These are phyloP conservation scores for Electrona antarctica DNA, from an alignment of 2,113 vertebrate genomes.

Conservation along the genomic window DNA sequence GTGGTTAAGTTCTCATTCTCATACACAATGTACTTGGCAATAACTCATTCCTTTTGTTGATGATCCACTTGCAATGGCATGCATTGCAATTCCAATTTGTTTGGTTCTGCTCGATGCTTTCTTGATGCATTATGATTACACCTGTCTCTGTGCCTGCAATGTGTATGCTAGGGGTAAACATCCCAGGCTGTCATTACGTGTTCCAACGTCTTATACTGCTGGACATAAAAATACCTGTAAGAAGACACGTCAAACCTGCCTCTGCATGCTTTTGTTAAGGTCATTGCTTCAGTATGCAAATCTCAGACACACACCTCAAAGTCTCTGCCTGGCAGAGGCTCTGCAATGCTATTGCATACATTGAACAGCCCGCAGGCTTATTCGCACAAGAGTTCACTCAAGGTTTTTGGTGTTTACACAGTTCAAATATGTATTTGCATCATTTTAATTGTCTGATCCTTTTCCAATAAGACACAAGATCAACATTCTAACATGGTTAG, in stretches of 20 bases:
- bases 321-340: constrained; percentile 4
- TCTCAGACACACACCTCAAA: constrained; percentile 22
- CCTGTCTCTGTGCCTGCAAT: no score
- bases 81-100: no score
- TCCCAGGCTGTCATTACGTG: background rate
- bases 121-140: no score
- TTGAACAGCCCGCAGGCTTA: background rate
- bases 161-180: background rate
- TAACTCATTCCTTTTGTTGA: no score
- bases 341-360: background rate
- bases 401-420: background rate
- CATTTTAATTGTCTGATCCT: background rate
- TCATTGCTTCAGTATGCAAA: constrained; percentile 62
- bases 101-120: no score
- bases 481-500: no score
- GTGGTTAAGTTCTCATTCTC: no score
- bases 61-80: no score
- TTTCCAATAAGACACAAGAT: background rate
- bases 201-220: background rate
- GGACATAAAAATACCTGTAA: background rate
- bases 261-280: constrained; percentile 47
- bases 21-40: no score
- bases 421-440: background rate
- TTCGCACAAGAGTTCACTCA: background rate
- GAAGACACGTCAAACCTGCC: constrained; percentile 14